A percentile compares a stretch with the other conserved stretches of the same genome.
phyloP scores from a whole-genome alignment of 2,113 vertebrate genomes.

The Acinonyx jubatus region DNA sequence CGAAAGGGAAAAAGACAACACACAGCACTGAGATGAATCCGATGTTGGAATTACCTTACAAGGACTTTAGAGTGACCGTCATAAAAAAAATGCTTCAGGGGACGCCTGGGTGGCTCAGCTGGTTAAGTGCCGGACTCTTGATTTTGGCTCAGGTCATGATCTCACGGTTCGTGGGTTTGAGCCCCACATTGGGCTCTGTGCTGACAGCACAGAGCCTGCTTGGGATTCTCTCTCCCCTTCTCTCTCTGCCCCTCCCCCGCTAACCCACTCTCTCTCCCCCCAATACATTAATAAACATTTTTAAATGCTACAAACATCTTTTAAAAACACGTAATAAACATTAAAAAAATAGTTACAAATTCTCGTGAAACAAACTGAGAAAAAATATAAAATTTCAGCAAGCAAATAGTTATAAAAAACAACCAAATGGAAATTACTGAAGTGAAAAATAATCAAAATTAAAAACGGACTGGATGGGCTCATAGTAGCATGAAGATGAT shows the following conservation, averaged over 20 bases:
- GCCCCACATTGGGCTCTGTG: too few relatives aligned
- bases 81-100: neutral
- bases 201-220: too few relatives aligned
- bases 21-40: neutral
- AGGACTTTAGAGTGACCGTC: neutral
- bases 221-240: too few relatives aligned
- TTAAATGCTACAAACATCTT: too few relatives aligned
- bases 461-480: neutral
- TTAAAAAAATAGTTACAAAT: neutral
- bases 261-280: too few relatives aligned
- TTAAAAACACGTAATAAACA: too few relatives aligned
- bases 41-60: neutral
- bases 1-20: slow-evolving; percentile 8
- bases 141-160: too few relatives aligned
- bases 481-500: neutral
- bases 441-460: neutral
- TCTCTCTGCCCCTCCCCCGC: too few relatives aligned
- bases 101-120: too few relatives aligned
- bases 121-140: too few relatives aligned
- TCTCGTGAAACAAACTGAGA: neutral
- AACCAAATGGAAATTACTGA: neutral
- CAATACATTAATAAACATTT: too few relatives aligned
- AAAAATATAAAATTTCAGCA: neutral
- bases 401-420: slow-evolving; percentile 1
- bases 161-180: too few relatives aligned